These are phyloP conservation scores for Apamea sordens DNA, from an alignment of 2,888 invertebrate genomes.

Conservation along the genomic window DNA sequence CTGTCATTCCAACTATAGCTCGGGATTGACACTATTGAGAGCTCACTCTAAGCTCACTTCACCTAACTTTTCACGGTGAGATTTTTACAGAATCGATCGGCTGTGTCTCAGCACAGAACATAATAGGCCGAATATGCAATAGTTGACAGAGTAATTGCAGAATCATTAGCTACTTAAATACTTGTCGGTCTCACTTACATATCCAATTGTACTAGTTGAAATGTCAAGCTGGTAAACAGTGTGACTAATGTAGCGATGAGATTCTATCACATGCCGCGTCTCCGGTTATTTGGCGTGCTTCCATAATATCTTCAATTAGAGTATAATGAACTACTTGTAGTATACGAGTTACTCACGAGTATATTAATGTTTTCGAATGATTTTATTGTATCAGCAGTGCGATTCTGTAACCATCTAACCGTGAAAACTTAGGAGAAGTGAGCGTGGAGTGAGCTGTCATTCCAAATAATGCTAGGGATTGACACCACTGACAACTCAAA, in stretches of 20 bases:
- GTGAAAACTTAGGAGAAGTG: no score
- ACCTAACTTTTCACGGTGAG: no score
- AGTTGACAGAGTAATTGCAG: neutral
- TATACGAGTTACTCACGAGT: slow-evolving; percentile 14
- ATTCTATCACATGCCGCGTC: slow-evolving; percentile 58
- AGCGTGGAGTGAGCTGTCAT: no score
- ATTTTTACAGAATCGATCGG: no score
- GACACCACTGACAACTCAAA: no score
- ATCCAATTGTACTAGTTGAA: slow-evolving; percentile 43
- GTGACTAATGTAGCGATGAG: slow-evolving; percentile 65
- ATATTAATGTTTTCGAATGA: neutral
- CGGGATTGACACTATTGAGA: no score
- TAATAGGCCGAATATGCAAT: neutral
- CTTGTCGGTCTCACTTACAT: neutral
- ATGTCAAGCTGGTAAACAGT: slow-evolving; percentile 68
- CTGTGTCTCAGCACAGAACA: neutral
- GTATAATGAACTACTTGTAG: slow-evolving; percentile 58
- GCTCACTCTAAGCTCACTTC: no score
- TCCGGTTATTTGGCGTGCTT: slow-evolving; percentile 69
- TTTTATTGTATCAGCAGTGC: slow-evolving; percentile 28
- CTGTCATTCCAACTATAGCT: no score
- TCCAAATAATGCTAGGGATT: no score
- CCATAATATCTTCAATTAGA: slow-evolving; percentile 65
- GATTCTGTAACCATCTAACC: no score
- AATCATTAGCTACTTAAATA: neutral